These are phyloP conservation scores for Corythornis leucogaster DNA, from an alignment of 2,797 vertebrate species.

Conservation along the genomic window DNA sequence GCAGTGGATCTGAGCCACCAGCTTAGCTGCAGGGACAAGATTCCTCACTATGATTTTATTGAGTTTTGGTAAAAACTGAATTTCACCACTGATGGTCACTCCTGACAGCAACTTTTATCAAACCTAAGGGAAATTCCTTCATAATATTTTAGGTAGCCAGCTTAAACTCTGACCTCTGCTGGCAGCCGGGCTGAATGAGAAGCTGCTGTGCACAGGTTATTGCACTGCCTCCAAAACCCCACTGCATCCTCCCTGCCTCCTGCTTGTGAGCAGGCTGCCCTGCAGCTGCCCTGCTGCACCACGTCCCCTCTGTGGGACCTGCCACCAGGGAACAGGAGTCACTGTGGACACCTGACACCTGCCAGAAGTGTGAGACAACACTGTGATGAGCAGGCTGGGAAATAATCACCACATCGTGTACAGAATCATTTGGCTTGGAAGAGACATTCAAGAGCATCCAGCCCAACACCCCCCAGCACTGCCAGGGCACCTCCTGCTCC, in stretches of 20 bases:
- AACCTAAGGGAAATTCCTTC: neutral
- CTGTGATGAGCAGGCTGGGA: neutral
- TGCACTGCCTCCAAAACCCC: neutral
- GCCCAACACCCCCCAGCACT: neutral
- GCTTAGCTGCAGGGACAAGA: neutral
- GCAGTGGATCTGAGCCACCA: neutral
- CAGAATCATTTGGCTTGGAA: neutral
- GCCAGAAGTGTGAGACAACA: neutral
- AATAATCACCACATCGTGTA: neutral
- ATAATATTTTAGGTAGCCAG: neutral
- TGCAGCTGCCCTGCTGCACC: neutral
- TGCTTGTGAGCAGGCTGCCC: neutral
- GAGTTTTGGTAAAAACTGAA: neutral
- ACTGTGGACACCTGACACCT: neutral
- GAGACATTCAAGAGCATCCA: too few relatives aligned
- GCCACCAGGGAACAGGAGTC: neutral
- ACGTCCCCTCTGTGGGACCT: neutral
- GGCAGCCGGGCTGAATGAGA: neutral
- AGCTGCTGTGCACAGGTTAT: neutral
- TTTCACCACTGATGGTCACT: neutral
- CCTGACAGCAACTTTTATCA: neutral
- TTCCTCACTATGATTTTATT: neutral
- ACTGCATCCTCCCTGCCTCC: neutral
- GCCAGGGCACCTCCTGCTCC: neutral
- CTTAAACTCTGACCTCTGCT: conserved; percentile 41